Evolutionary conservation across 2,113 vertebrate genomes (phyloP), one percentile per base, ranked within the genome.

Genomic region (Sapayoa aenigma): DNA sequence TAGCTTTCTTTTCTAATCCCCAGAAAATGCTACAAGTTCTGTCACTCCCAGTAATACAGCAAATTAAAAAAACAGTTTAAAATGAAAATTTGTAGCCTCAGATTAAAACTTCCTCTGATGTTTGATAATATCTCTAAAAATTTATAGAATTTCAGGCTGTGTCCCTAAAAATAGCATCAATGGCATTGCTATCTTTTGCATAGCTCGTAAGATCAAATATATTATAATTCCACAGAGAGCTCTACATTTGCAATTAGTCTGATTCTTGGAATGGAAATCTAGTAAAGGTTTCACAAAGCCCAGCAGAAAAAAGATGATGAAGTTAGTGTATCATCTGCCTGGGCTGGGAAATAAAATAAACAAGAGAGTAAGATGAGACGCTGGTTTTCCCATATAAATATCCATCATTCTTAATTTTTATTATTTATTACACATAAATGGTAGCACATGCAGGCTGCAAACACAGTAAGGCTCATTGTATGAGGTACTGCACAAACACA

Each of bases 211-310:
- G 66, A 92, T 95, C 95, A 96, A 89, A 87, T 67, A 63, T 52
- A 72, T 82, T 87, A 72, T 55, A 90, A 87, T 56, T 94, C 90
- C 91, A 89, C 10, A 33, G 88, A 95, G 93, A 93, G 46, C 35
- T 90, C 79, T 75, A 46, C 50, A 82, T 95, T 93, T 92, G 86
- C 90, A 92, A 95, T 95, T 93, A 44, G 84, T 80, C 55, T 86
- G 84, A 87, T 94, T 81, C 49, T 86, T 81, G 41, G 35, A 84
- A 90, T 53, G 41, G 56, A 86, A 95, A 94, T 91, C 82, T 46
- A 74, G 76, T 49, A 69, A 93, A 62, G 53, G 41, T 87, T 85
- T 79, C 49, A 78, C 46, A 93, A 82, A 87, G 31, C 37, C 24
- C 67, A 69, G 5, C 7, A 90, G 58, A 55, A 76, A 72, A 71